A percentile compares a stretch with the other conserved stretches of the same genome.
These are phyloP conservation scores for Myotis myotis DNA, from an alignment of 2,797 vertebrate genomes.

Conservation along the genomic window DNA sequence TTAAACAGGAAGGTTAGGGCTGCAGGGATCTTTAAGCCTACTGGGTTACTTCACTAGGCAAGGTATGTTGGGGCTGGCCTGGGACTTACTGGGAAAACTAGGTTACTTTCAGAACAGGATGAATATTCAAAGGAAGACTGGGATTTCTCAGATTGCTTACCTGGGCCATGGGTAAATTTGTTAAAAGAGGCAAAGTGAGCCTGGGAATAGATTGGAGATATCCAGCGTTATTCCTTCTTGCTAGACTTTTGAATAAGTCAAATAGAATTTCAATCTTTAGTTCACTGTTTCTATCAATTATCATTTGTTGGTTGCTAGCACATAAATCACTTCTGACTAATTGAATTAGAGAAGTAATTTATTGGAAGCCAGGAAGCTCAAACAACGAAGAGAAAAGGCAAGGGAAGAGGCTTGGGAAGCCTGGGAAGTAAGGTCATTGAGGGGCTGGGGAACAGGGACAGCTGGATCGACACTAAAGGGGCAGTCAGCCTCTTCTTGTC, in stretches of 20 bases:
- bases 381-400: neutral
- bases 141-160: slow-evolving; percentile 16
- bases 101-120: neutral
- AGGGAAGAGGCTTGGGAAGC: neutral
- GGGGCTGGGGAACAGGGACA: neutral
- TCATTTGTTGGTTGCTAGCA: neutral
- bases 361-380: neutral
- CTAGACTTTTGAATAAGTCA: slow-evolving; percentile 25
- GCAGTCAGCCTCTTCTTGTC: neutral
- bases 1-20: neutral
- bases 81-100: neutral
- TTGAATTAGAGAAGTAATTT: slow-evolving; percentile 17
- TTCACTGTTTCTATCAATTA: slow-evolving; percentile 13
- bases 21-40: neutral
- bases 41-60: neutral
- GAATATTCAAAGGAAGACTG: neutral
- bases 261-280: neutral
- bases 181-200: slow-evolving; percentile 21
- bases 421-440: neutral
- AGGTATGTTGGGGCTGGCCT: neutral
- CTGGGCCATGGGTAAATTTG: neutral
- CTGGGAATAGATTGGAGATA: neutral
- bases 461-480: neutral
- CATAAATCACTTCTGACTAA: neutral
- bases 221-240: neutral